Evolutionary conservation across 2,888 invertebrate genomes (phyloP), one percentile per base, ranked within the genome.

Genomic region (Chymomyza fuscimana): DNA sequence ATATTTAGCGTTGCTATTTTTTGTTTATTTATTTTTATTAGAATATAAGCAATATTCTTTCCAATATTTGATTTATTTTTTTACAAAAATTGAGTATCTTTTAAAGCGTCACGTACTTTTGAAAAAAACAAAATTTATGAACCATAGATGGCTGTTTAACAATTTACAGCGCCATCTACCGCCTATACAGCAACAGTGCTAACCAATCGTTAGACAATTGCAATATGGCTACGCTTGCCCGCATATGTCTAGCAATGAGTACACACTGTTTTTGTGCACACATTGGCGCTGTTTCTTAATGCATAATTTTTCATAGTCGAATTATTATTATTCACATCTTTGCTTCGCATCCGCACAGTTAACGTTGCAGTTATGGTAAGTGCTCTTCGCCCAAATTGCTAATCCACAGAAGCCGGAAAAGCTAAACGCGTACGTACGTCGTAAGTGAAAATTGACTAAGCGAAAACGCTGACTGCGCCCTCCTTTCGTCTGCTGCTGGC

Each of bases 361-460:
- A 69, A 77, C 73, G 65, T 73, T 74, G 71, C 72, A 74, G 69
- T 80, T 78, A 83, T 83, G 83, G 83, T 83, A 86, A 83, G 83
- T 83, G 70, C 25, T 51, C 64, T 62, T 62, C 58, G 7, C 62
- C 70, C 36, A 56, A 19, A 19, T 9, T 46, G 74, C 58, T 78
- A 81, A 65, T 64, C 66, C 22, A 67, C 63, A 59, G 70, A 25
- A 70, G 73, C 79, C 79, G 76, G 77, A 74, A 60, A 74, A 60
- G 67, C 61, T 64, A 66, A 66, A 62, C 50, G 69, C 25, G 65
- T 64, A 54, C 72, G 22, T 12, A 36, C 59, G 64, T 69, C 67
- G 54, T 25, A 62, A 67, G 51, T 61, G 50, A 69, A 70, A 59
- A 63, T 54, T 63, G 46, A 16, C 12, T 59, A 72, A 76, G 67